Evolutionary conservation across 2,797 vertebrate genomes (phyloP).

Genomic region (Cirrhinus mrigala): DNA sequence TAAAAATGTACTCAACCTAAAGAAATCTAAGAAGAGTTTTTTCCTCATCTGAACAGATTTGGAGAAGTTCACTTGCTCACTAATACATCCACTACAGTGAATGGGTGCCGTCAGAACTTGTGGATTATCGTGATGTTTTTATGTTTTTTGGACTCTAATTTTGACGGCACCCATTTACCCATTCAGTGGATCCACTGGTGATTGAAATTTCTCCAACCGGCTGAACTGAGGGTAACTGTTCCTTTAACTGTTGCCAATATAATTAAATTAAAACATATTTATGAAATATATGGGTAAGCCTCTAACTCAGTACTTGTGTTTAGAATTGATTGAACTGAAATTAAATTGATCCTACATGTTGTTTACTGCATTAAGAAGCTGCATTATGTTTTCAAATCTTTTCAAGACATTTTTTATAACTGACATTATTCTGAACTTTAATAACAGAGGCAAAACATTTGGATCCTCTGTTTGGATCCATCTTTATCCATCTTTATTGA

Average conservation of each 20-base stretch:
- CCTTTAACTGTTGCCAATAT: too few species aligned
- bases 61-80: neutral
- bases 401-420: neutral
- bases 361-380: too few species aligned
- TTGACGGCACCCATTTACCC: neutral
- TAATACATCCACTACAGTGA: neutral
- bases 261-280: too few species aligned
- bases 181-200: neutral
- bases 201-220: neutral
- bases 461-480: neutral
- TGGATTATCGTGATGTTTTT: neutral
- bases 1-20: too few species aligned
- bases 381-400: neutral
- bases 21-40: neutral
- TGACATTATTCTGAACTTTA: constrained; percentile 34
- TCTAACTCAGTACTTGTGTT: too few species aligned
- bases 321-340: too few species aligned
- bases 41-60: neutral
- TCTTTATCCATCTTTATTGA: constrained; percentile 18
- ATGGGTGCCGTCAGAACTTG: neutral
- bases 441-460: neutral
- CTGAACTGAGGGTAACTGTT: too few species aligned
- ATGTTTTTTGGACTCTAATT: neutral
- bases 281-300: too few species aligned
- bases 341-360: too few species aligned